These are phyloP conservation scores for Sebastes iracundus DNA, from an alignment of 2,797 vertebrate species.

Conservation along the genomic window DNA sequence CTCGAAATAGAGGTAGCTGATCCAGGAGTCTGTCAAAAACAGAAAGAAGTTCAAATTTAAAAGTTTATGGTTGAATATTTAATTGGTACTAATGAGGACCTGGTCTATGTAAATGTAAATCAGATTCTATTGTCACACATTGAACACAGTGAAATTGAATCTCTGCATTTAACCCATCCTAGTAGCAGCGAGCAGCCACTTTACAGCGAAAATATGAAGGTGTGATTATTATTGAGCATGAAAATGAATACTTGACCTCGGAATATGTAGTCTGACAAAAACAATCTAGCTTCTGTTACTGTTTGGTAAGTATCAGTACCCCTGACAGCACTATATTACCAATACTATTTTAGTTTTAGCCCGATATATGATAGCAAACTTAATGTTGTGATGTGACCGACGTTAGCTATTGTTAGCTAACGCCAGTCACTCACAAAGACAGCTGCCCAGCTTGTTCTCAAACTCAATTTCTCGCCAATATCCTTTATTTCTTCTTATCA, in stretches of 20 bases:
- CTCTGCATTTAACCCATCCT: too few relatives aligned
- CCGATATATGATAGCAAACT: neutral
- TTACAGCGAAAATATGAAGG: neutral
- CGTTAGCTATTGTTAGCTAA: too few relatives aligned
- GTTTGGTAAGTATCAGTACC: neutral
- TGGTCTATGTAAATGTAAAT: too few relatives aligned
- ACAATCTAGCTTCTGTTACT: neutral
- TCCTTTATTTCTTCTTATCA: neutral
- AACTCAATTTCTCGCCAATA: neutral
- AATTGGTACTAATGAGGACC: neutral
- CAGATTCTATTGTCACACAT: too few relatives aligned
- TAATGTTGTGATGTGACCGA: neutral
- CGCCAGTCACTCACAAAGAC: too few relatives aligned
- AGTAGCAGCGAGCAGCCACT: too few relatives aligned
- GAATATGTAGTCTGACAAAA: neutral
- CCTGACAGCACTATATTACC: neutral
- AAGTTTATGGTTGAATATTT: neutral
- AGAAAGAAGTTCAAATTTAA: neutral
- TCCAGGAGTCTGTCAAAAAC: conserved; percentile 73
- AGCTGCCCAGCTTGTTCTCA: too few relatives aligned
- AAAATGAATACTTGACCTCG: neutral
- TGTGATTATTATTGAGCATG: neutral
- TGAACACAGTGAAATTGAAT: too few relatives aligned
- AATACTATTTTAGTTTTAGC: neutral
- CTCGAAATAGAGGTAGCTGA: conserved; percentile 71